Evolutionary conservation across 2,113 vertebrate species (phyloP), one percentile per base, ranked within the genome.

Genomic region (Gasterosteus aculeatus): DNA sequence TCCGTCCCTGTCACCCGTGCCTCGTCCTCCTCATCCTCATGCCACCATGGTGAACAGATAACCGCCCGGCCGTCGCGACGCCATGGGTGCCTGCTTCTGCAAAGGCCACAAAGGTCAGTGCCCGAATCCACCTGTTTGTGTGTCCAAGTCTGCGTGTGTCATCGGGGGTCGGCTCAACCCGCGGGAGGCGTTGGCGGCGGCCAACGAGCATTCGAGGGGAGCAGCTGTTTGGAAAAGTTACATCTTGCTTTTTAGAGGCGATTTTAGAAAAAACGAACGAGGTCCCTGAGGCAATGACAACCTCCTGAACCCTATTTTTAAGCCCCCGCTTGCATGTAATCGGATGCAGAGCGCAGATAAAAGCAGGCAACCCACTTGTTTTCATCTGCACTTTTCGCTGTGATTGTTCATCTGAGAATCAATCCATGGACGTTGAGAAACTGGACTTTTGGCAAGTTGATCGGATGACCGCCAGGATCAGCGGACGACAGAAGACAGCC

Each of bases 101-200:
- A 95, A 91, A 94, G 91, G 93, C 94, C 92, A 93, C 88, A 93
- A 93, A 95, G 94, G 94, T 95, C 93, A 95, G 94, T 94, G 71
- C 77, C 62, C 3, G 44, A 80, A 51, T 81, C 59, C 77, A 83
- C 85, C 75, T 83, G 75, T 87, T 62, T 79, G 61, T 74, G 51
- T 49, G 44, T 69, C 47, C 12, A 31, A 62, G 72, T 68, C 46
- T 51, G 38, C 78, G 78, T 75, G 33, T 69, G 12, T 66, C 58
- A 78, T 14, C 68, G 42, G 26, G 14, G 11, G 53, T 58, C 54
- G 62, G 42, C n/a, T 71, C 59, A 16, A 42, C 39, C 58, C 59
- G 51, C 51, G 38, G 69, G 35, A 56, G 31, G 26, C 35, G 51
- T 60, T 33, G 58, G 39, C 53, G 47, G 71, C 47, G 49, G 41